These are phyloP conservation scores for Spodoptera littoralis DNA, from an alignment of 2,888 invertebrate genomes.

Conservation along the genomic window DNA sequence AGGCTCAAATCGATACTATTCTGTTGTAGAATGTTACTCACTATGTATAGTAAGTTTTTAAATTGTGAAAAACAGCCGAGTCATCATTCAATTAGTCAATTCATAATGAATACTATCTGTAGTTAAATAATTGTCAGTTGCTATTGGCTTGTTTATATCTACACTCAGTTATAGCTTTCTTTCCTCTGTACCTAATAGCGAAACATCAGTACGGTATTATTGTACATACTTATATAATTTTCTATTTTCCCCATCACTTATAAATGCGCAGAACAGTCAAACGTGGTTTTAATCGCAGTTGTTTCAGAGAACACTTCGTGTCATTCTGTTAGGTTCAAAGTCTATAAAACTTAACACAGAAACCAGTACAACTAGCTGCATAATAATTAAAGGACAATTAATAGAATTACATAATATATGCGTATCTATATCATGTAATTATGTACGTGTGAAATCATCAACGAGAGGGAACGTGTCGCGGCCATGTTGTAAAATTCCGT, in stretches of 20 bases:
- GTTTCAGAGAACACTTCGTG: too few relatives aligned
- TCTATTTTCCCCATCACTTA: too few relatives aligned
- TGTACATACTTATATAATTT: too few relatives aligned
- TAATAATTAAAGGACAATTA: slow-evolving; percentile 18
- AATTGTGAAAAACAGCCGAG: not conserved
- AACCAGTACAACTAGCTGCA: not conserved
- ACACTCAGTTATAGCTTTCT: too few relatives aligned
- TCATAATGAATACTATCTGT: too few relatives aligned
- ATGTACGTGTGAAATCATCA: slow-evolving; percentile 27
- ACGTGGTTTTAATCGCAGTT: too few relatives aligned
- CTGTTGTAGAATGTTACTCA: not conserved
- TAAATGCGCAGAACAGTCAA: too few relatives aligned
- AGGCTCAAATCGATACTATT: slow-evolving; percentile 23
- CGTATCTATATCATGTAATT: slow-evolving; percentile 16
- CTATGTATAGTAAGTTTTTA: slow-evolving; percentile 10
- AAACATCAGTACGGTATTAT: too few relatives aligned
- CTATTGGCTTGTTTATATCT: too few relatives aligned
- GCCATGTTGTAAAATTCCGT: slow-evolving; percentile 18
- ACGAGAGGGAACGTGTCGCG: slow-evolving; percentile 32
- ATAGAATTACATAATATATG: slow-evolving; percentile 17
- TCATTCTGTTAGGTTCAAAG: too few relatives aligned
- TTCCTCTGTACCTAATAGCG: too few relatives aligned
- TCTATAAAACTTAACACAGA: not conserved
- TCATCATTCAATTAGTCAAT: not conserved
- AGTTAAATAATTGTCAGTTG: too few relatives aligned